Base-by-base conservation (phyloP, 1,140 invertebrate species). In the Nebria ingens region DNA sequence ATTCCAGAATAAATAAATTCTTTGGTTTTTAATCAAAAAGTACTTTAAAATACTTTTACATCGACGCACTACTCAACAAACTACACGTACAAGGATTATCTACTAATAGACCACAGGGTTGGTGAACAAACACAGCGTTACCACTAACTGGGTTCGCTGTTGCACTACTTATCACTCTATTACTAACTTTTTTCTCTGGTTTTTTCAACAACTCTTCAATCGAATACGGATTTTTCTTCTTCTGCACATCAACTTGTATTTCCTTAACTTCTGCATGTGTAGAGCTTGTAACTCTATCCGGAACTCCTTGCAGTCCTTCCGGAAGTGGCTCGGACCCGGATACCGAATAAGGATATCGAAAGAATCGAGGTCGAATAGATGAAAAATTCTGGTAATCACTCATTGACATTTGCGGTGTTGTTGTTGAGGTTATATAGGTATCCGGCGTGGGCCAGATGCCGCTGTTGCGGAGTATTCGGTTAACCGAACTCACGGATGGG, bases 401-500 rank as follows among this genome's bases (percentile, higher is more conserved):
- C 15, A 45, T 4, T 45, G 40, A 11, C 9, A 4, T 65, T 42
- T 61, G 61, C n/a, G n/a, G n/a, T n/a, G n/a, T n/a, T n/a, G n/a
- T n/a, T n/a, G 6, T 19, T 12, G 38, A 53, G 21, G 19, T 51
- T 0, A 58, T 53, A 1, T 62, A n/a, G n/a, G n/a, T n/a, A 34
- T 77, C 75, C 52, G 80, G 79, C 52, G 82, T 76, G n/a, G 79
- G 80, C 80, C 82, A 82, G 1, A 80, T 76, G 2, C 87, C 85
- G 53, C 87, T 87, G 68, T 94, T 93, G 51, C 93, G 78, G 22
- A 97, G 80, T 63, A 97, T 97, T 58, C 93, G 78, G 74, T 97
- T 97, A 49, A 97, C 94, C 9, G 92, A 95, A 55, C 91, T 93
- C 38, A 97, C 93, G 25, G 91, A 93, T 1, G 93, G 92, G 59